These are phyloP conservation scores for Plebejus anna DNA, from an alignment of 2,888 invertebrate genomes.

Conservation along the genomic window DNA sequence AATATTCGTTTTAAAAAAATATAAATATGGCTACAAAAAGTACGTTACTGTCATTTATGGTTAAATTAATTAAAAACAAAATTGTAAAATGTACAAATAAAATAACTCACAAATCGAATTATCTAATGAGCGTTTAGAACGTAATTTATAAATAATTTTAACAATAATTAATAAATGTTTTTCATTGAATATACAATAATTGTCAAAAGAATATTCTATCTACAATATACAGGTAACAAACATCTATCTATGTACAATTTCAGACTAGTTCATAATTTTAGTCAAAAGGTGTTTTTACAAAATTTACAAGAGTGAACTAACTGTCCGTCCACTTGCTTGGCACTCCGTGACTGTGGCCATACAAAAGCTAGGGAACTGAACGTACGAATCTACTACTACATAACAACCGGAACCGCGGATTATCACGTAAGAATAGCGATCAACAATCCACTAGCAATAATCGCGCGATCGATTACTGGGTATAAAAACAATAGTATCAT, in stretches of 20 bases:
- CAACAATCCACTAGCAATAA: too few species aligned
- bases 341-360: slow-evolving; percentile 30
- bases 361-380: slow-evolving; percentile 31
- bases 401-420: neutral
- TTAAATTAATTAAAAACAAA: slow-evolving; percentile 58
- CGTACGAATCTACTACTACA: slow-evolving; percentile 14
- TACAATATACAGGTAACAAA: slow-evolving; percentile 80
- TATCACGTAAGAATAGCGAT: too few species aligned
- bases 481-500: too few species aligned
- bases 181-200: slow-evolving; percentile 70
- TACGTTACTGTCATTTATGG: slow-evolving; percentile 59
- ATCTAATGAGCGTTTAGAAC: slow-evolving; percentile 62
- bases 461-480: too few species aligned
- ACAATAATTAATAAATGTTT: slow-evolving; percentile 59
- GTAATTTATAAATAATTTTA: slow-evolving; percentile 68
- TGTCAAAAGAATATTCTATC: slow-evolving; percentile 76
- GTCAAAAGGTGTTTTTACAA: slow-evolving; percentile 69
- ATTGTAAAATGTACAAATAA: slow-evolving; percentile 56
- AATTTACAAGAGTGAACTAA: slow-evolving; percentile 65
- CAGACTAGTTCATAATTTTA: slow-evolving; percentile 76
- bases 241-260: slow-evolving; percentile 78
- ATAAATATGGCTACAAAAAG: slow-evolving; percentile 75
- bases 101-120: slow-evolving; percentile 50
- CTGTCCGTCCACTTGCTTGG: slow-evolving; percentile 38
- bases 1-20: slow-evolving; percentile 73